Conservation (phyloP, 1,140 invertebrate genomes). For the Danaus plexippus region DNA sequence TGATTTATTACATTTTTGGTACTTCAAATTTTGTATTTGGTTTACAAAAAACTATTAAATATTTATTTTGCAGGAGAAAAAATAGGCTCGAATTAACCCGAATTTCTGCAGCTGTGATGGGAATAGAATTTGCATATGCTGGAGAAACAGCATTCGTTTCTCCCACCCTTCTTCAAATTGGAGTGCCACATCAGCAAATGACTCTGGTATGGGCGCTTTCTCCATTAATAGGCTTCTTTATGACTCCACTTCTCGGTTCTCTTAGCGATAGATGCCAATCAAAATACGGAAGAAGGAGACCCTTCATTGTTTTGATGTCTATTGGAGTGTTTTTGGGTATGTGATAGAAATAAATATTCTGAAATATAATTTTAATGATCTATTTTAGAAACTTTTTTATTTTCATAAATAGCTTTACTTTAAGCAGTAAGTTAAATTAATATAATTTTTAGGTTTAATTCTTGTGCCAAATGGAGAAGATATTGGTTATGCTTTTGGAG, state of each 20-base stretch:
- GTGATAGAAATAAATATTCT: slow-evolving; percentile 11
- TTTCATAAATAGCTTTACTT: background rate
- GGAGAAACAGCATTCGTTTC: slow-evolving; percentile 98
- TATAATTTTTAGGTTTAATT: slow-evolving; percentile 78
- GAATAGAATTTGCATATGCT: slow-evolving; percentile 97
- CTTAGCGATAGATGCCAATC: slow-evolving; percentile 90
- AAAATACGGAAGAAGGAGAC: slow-evolving; percentile 86
- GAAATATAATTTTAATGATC: background rate
- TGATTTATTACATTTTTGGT: too few relatives aligned
- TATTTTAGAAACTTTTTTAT: background rate
- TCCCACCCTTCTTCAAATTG: slow-evolving; percentile 93
- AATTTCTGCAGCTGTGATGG: slow-evolving; percentile 95
- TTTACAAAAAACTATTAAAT: too few relatives aligned
- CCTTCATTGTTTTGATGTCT: slow-evolving; percentile 92
- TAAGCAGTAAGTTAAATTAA: background rate
- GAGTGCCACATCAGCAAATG: slow-evolving; percentile 92
- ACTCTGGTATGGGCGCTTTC: slow-evolving; percentile 96
- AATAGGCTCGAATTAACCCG: slow-evolving; percentile 86
- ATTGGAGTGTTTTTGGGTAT: slow-evolving; percentile 91
- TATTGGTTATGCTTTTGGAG: slow-evolving; percentile 86
- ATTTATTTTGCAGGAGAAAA: slow-evolving; percentile 76
- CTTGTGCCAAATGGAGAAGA: slow-evolving; percentile 92
- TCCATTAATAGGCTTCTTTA: slow-evolving; percentile 92
- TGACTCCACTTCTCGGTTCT: slow-evolving; percentile 93
- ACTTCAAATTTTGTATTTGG: too few relatives aligned